phyloP scores from a whole-genome alignment of 92 coral and sea anemone genomes.

The Diadumene lineata region DNA sequence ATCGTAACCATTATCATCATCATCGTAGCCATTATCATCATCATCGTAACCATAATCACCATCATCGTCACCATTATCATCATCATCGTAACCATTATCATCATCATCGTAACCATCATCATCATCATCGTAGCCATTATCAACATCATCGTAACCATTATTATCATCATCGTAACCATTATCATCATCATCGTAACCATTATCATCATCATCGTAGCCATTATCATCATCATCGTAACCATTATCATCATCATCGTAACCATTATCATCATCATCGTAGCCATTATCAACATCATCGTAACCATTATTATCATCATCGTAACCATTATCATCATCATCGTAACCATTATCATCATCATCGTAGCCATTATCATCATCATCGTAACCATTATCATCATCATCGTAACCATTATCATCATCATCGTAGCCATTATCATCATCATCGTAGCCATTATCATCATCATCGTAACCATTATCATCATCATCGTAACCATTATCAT shows the following conservation, averaged over 20 bases:
- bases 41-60: neutral
- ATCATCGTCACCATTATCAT: neutral
- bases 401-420: neutral
- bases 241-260: neutral
- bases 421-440: neutral
- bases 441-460: neutral
- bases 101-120: neutral
- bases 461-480: neutral
- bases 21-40: neutral
- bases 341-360: neutral
- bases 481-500: neutral
- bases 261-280: neutral
- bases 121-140: neutral
- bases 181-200: neutral
- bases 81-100: no score
- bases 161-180: neutral
- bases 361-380: neutral
- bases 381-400: neutral
- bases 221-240: neutral
- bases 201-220: neutral
- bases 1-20: neutral
- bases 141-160: neutral
- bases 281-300: neutral
- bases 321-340: neutral
- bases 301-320: neutral